These are phyloP conservation scores for Ditylenchus weischeri DNA, from an alignment of 2,888 invertebrate genomes.

Conservation along the genomic window DNA sequence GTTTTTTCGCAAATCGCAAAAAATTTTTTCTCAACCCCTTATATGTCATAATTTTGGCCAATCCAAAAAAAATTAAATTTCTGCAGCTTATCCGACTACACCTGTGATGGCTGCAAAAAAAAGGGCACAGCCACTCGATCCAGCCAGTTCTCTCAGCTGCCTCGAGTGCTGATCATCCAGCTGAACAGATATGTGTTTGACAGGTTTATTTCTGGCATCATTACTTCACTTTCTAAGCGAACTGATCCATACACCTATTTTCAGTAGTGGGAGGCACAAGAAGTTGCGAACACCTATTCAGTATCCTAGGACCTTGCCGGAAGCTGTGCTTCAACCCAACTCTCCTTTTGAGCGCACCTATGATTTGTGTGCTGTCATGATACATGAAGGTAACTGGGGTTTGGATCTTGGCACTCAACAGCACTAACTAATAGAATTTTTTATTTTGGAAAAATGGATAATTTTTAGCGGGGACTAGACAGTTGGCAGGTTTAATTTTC, in stretches of 20 bases:
- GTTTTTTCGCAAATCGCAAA: too few relatives aligned
- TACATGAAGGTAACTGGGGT: conserved; percentile 65
- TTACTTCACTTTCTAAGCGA: conserved; percentile 7
- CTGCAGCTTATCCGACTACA: conserved; percentile 47
- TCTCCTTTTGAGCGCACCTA: conserved; percentile 58
- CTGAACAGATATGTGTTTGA: conserved; percentile 51
- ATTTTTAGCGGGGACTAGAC: too few relatives aligned
- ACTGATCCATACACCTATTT: conserved; percentile 7
- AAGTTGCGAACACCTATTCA: conserved; percentile 47
- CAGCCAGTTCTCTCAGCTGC: conserved; percentile 37
- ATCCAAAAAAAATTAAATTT: not conserved
- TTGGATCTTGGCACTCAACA: too few relatives aligned
- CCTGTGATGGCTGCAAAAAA: conserved; percentile 41
- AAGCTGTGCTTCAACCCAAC: conserved; percentile 12
- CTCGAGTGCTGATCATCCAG: conserved; percentile 50
- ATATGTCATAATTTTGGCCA: not conserved
- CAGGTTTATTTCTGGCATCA: conserved; percentile 16
- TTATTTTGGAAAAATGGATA: too few relatives aligned
- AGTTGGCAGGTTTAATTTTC: too few relatives aligned
- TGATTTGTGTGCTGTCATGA: conserved; percentile 68
- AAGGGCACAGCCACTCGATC: conserved; percentile 34
- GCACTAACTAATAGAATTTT: too few relatives aligned
- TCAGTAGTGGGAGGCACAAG: conserved; percentile 44
- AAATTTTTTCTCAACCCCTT: not conserved
- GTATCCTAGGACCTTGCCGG: conserved; percentile 34